Evolutionary conservation across 2,888 invertebrate species (phyloP).

Genomic region (Euplexia lucipara): DNA sequence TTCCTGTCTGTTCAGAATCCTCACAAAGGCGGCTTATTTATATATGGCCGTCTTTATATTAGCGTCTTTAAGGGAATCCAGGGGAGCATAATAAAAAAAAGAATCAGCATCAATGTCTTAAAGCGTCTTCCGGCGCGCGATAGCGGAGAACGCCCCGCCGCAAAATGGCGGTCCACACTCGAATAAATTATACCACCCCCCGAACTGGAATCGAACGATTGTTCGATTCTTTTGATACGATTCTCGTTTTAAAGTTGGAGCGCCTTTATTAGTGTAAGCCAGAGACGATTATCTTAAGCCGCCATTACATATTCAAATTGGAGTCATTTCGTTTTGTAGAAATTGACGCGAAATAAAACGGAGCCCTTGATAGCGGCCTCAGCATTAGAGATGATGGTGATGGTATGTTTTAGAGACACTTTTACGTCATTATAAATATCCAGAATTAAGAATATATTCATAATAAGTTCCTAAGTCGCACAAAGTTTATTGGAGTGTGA

Average conservation of each 20-base stretch:
- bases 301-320: conserved; percentile 91
- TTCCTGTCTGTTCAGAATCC: conserved; percentile 83
- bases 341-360: conserved; percentile 90
- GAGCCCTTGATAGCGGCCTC: conserved; percentile 84
- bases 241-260: conserved; percentile 86
- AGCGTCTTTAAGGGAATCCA: conserved; percentile 89
- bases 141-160: conserved; percentile 85
- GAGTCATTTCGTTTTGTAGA: conserved; percentile 89
- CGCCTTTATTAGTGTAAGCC: conserved; percentile 91
- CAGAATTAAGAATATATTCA: conserved; percentile 46
- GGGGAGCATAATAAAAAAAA: conserved; percentile 90
- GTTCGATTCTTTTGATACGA: conserved; percentile 90
- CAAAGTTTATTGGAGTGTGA: conserved; percentile 50
- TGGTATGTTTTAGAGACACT: conserved; percentile 77
- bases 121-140: conserved; percentile 87
- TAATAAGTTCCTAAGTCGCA: conserved; percentile 3
- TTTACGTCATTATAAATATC: conserved; percentile 45
- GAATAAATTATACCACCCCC: conserved; percentile 90
- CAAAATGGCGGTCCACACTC: conserved; percentile 90
- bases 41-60: conserved; percentile 90
- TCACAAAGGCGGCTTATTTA: conserved; percentile 89
- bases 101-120: conserved; percentile 91
- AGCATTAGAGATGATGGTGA: conserved; percentile 79
- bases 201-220: conserved; percentile 86
- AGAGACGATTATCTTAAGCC: conserved; percentile 90